These are phyloP conservation scores for Nudaria mundana DNA, from an alignment of 2,888 invertebrate species.

Conservation along the genomic window DNA sequence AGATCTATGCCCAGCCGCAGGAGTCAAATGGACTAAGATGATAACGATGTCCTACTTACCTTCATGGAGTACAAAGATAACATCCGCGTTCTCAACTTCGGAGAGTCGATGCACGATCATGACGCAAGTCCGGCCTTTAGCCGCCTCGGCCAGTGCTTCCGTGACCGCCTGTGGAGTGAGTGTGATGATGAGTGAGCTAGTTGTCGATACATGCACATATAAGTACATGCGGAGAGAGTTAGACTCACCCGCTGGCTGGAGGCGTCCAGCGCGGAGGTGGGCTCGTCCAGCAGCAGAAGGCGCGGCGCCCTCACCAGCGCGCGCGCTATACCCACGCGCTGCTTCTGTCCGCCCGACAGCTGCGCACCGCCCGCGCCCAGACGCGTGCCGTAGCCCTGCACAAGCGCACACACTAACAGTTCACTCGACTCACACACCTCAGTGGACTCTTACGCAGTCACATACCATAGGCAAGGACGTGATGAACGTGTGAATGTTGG, in stretches of 20 bases:
- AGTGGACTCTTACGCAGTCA: too few relatives aligned
- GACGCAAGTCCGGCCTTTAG: conserved; percentile 90
- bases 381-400: conserved; percentile 85
- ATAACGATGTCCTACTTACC: too few relatives aligned
- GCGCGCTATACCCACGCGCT: conserved; percentile 87
- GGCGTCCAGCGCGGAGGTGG: conserved; percentile 85
- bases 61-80: conserved; percentile 91
- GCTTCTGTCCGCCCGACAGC: conserved; percentile 87
- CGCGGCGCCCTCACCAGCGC: conserved; percentile 85
- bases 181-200: too few relatives aligned
- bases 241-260: conserved; percentile 83
- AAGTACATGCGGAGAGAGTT: not conserved
- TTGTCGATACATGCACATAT: not conserved
- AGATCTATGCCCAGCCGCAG: too few relatives aligned
- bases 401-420: not conserved
- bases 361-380: conserved; percentile 86
- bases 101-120: conserved; percentile 94
- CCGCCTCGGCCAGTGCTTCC: conserved; percentile 90
- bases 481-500: conserved; percentile 91
- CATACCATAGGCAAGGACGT: conserved; percentile 83
- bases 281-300: conserved; percentile 85
- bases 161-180: conserved; percentile 83
- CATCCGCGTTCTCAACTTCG: conserved; percentile 90
- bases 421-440: too few relatives aligned
- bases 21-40: too few relatives aligned